These are phyloP conservation scores for Plebejus anna DNA, from an alignment of 2,888 invertebrate species.

Conservation along the genomic window DNA sequence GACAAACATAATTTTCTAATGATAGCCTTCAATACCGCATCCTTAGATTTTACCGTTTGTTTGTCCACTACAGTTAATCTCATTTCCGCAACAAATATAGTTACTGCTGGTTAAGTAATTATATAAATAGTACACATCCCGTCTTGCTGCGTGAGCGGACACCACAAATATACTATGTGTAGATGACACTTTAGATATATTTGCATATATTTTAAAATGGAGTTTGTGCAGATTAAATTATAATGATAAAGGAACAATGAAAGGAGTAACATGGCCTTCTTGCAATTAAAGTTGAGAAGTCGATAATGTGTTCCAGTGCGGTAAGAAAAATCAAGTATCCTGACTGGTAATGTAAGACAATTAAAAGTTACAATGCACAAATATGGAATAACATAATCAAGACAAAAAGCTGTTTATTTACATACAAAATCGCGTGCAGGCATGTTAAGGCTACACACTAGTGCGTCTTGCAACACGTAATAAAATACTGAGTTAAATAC, in stretches of 20 bases:
- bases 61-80: slow-evolving; percentile 43
- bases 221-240: neutral
- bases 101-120: slow-evolving; percentile 23
- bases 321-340: neutral
- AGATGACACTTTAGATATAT: slow-evolving; percentile 16
- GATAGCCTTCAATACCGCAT: slow-evolving; percentile 45
- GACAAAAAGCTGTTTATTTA: slow-evolving; percentile 33
- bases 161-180: neutral
- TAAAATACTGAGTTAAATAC: slow-evolving; percentile 35
- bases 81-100: slow-evolving; percentile 36
- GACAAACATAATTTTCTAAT: slow-evolving; percentile 55
- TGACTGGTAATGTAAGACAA: neutral
- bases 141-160: slow-evolving; percentile 9
- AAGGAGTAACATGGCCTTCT: neutral
- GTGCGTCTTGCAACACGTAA: slow-evolving; percentile 35
- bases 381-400: slow-evolving; percentile 32
- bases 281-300: neutral
- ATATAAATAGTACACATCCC: slow-evolving; percentile 18
- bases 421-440: slow-evolving; percentile 39
- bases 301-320: neutral
- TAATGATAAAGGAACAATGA: neutral
- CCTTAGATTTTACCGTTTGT: slow-evolving; percentile 41
- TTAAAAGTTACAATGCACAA: neutral
- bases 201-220: slow-evolving; percentile 4
- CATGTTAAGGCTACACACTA: slow-evolving; percentile 33